Percentiles rank a stretch among this genome's conserved stretches.
Conservation (phyloP, 2,888 invertebrate species). For the Mongoloraphidia duomilia region DNA sequence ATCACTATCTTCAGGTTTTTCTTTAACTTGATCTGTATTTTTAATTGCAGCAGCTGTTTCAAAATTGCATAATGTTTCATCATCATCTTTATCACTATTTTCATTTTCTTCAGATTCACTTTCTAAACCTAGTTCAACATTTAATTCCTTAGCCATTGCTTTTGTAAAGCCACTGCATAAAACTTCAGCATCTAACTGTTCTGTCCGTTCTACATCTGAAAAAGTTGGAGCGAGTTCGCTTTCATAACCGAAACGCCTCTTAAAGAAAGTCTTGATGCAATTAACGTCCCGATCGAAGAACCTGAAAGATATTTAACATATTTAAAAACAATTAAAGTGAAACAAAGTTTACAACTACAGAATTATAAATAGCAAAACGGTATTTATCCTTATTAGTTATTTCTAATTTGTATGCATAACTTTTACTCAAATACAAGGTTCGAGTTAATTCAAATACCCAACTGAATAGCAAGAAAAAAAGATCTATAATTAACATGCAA, state of each 20-base stretch:
- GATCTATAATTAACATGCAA: too few species aligned
- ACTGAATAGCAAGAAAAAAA: too few species aligned
- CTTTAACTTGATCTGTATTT: constrained; percentile 22
- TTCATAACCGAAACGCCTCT: constrained; percentile 76
- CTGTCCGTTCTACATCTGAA: constrained; percentile 59
- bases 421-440: too few species aligned
- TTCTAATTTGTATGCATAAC: too few species aligned
- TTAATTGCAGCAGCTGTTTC: constrained; percentile 8
- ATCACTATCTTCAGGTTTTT: constrained; percentile 21
- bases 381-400: too few species aligned
- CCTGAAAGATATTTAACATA: constrained; percentile 28
- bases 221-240: constrained; percentile 69
- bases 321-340: too few species aligned
- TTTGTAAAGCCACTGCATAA: constrained; percentile 81
- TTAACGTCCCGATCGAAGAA: constrained; percentile 92
- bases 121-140: constrained; percentile 38
- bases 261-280: constrained; percentile 84
- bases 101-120: constrained; percentile 24
- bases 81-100: constrained; percentile 21
- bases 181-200: constrained; percentile 75
- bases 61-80: constrained; percentile 10
- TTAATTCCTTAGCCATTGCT: constrained; percentile 60
- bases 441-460: too few species aligned
- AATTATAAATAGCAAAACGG: too few species aligned
- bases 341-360: background rate